phyloP scores from a whole-genome alignment of 2,113 vertebrate genomes.

The Ptilorrhoa leucosticta region DNA sequence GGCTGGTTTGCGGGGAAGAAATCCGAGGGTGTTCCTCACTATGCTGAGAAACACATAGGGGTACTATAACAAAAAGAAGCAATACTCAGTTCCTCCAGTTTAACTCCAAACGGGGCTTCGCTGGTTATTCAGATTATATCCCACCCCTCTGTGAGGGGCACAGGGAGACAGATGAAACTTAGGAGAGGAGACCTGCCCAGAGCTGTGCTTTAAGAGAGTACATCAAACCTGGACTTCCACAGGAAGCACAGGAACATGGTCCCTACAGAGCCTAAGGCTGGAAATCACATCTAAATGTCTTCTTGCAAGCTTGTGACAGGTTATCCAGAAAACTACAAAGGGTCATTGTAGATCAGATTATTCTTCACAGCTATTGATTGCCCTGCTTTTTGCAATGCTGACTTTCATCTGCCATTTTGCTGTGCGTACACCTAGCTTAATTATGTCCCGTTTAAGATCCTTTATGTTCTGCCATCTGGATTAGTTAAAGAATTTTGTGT shows the following conservation, averaged over 20 bases:
- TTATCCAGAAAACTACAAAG: neutral
- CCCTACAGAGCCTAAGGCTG: neutral
- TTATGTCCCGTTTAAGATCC: neutral
- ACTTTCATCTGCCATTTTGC: neutral
- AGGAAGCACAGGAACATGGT: neutral
- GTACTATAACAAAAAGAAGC: neutral
- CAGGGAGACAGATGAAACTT: neutral
- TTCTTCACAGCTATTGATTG: neutral
- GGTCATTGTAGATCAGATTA: neutral
- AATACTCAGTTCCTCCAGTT: neutral
- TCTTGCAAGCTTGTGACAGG: neutral
- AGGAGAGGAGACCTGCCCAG: neutral
- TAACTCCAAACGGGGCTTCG: fast-evolving
- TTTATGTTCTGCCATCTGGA: neutral
- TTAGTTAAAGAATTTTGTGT: neutral
- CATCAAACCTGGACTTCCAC: neutral
- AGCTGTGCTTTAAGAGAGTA: neutral
- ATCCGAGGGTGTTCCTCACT: neutral
- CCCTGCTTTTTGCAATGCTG: neutral
- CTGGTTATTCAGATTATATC: neutral
- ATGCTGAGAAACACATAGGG: fast-evolving
- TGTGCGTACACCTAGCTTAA: neutral
- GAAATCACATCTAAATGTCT: neutral
- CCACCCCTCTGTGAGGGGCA: fast-evolving
- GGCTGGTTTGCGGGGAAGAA: neutral